Conservation (phyloP, 2,888 invertebrate species). For the Zaprionus obscuricornis region DNA sequence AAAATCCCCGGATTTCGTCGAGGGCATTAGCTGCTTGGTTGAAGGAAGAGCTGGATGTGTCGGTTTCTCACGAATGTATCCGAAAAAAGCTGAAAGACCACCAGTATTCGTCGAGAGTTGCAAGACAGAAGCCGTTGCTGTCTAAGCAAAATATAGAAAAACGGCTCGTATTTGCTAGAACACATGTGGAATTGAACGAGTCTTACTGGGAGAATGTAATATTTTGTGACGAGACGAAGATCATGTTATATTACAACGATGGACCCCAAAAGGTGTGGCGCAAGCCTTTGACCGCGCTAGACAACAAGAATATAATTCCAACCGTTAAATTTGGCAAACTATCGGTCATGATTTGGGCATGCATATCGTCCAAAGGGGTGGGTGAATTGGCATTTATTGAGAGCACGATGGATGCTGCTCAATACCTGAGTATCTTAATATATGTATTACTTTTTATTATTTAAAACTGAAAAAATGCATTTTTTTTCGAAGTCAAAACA, state of each 20-base stretch:
- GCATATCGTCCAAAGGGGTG: no score
- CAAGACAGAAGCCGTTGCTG: conserved; percentile 10
- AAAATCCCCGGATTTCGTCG: not conserved
- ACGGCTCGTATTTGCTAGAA: not conserved
- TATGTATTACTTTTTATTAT: no score
- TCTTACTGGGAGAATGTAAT: conserved; percentile 30
- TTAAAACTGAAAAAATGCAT: no score
- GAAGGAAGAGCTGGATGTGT: not conserved
- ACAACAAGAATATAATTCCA: no score
- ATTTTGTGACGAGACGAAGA: conserved; percentile 36
- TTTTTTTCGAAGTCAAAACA: no score
- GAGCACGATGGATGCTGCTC: no score
- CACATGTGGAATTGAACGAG: not conserved
- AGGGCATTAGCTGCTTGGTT: not conserved
- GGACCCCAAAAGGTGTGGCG: conserved; percentile 28
- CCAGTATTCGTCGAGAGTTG: not conserved
- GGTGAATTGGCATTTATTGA: no score
- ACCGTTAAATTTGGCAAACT: no score
- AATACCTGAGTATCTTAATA: no score
- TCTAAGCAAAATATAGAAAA: not conserved
- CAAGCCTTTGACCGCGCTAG: no score
- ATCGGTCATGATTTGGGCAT: no score
- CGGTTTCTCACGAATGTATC: not conserved
- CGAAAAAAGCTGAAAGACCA: not conserved
- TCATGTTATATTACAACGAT: conserved; percentile 40